phyloP scores from a whole-genome alignment of 2,113 vertebrate species.

The Ctenodactylus gundi region DNA sequence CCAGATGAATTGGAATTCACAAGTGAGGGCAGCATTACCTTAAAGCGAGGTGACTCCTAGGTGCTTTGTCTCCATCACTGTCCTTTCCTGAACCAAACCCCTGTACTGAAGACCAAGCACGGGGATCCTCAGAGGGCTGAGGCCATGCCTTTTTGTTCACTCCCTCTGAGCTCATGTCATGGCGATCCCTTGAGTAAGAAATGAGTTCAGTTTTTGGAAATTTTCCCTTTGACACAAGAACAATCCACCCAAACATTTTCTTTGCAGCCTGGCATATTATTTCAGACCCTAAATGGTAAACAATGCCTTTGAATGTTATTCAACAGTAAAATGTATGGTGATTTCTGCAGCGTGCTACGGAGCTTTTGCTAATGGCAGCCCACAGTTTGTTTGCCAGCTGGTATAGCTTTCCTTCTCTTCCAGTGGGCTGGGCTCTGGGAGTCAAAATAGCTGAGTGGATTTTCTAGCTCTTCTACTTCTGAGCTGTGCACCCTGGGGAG shows the following conservation, averaged over 20 bases:
- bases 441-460: slow-evolving; percentile 37
- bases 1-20: not conserved
- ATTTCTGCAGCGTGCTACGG: not conserved
- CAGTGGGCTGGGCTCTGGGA: not conserved
- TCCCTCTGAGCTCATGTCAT: not conserved
- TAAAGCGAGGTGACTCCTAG: not conserved
- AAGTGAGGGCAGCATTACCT: not conserved
- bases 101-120: not conserved
- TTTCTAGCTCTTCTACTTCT: not conserved
- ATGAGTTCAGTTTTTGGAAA: not conserved
- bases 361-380: not conserved
- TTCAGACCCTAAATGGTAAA: not conserved
- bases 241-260: not conserved
- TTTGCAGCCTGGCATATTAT: not conserved
- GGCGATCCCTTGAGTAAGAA: not conserved
- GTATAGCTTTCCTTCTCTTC: not conserved
- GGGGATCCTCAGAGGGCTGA: not conserved
- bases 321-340: not conserved
- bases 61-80: not conserved
- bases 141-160: not conserved
- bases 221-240: not conserved
- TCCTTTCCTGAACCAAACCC: not conserved
- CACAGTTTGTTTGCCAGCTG: not conserved
- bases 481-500: not conserved
- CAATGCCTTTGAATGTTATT: not conserved